Conservation (phyloP, 1,140 invertebrate species). For the Venturia canescens region DNA sequence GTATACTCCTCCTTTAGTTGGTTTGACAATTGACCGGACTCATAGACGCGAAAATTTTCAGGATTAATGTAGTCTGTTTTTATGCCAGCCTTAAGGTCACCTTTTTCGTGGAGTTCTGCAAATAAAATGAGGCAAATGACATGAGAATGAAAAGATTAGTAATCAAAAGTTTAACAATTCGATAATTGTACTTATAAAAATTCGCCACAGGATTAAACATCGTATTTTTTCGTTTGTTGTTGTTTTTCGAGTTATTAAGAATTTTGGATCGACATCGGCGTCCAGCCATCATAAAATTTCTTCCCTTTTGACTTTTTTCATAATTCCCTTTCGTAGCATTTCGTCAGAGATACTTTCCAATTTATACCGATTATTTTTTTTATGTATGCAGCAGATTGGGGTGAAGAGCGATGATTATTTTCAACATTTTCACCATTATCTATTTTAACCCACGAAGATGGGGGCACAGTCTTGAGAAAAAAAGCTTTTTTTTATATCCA, state of each 20-base stretch:
- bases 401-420: background rate
- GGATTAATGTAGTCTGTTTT: background rate
- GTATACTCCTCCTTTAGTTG: background rate
- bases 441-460: background rate
- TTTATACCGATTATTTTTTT: no score
- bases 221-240: no score
- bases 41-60: background rate
- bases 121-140: background rate
- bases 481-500: background rate
- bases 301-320: no score
- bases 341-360: no score
- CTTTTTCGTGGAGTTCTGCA: constrained; percentile 6
- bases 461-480: background rate
- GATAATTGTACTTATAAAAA: no score
- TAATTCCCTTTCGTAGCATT: no score
- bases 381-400: no score
- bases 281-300: no score
- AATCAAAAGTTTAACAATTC: background rate
- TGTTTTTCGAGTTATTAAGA: no score
- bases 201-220: no score
- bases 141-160: background rate
- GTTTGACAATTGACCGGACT: background rate
- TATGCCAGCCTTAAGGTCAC: background rate
- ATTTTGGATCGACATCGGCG: no score
- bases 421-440: background rate